Conservation (phyloP, 2,888 invertebrate genomes). For the Pollenia griseotomentosa region DNA sequence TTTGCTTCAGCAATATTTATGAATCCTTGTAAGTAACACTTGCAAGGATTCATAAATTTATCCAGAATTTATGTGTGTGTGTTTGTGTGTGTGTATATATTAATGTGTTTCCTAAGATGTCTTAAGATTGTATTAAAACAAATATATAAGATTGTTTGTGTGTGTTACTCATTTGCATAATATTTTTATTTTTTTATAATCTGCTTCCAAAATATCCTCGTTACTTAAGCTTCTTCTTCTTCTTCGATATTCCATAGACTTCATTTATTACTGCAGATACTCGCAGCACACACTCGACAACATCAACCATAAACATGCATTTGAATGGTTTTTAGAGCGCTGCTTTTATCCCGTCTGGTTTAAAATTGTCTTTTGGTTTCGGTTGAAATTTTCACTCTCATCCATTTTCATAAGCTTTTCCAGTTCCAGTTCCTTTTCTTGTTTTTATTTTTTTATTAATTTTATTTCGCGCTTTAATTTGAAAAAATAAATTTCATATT, state of each 20-base stretch:
- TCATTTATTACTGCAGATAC: constrained; percentile 29
- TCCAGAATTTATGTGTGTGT: constrained; percentile 19
- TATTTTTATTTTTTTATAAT: constrained; percentile 59
- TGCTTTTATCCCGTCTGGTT: constrained; percentile 55
- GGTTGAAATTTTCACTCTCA: neutral
- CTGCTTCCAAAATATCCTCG: constrained; percentile 36
- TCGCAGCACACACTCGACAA: constrained; percentile 5
- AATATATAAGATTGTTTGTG: neutral
- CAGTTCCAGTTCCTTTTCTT: neutral
- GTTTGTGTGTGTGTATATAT: constrained; percentile 9
- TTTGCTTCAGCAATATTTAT: constrained; percentile 70
- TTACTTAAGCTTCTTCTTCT: constrained; percentile 54
- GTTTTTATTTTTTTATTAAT: constrained; percentile 68
- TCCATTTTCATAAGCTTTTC: constrained; percentile 53
- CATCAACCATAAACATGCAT: constrained; percentile 49
- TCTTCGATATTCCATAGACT: constrained; percentile 20
- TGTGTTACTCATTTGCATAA: constrained; percentile 66
- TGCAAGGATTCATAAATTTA: constrained; percentile 69
- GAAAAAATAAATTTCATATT: constrained; percentile 58
- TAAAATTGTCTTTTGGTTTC: constrained; percentile 29
- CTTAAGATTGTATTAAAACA: constrained; percentile 62
- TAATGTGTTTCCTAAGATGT: constrained; percentile 53
- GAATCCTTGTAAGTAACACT: constrained; percentile 70
- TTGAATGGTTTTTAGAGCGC: constrained; percentile 58
- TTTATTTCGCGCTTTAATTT: constrained; percentile 70